Conservation (phyloP, 2,797 vertebrate genomes). For the Xenopus petersii region DNA sequence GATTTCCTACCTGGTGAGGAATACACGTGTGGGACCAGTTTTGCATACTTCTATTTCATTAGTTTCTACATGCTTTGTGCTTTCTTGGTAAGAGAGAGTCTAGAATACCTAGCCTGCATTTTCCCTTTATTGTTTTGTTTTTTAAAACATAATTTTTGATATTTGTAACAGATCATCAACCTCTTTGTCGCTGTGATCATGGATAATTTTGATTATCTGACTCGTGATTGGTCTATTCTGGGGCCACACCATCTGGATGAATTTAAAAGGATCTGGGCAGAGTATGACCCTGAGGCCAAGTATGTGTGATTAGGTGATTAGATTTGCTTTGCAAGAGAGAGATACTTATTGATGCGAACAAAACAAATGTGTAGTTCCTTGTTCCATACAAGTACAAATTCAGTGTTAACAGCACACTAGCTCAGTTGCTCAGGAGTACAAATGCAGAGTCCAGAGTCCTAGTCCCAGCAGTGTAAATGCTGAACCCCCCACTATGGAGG, state of each 20-base stretch:
- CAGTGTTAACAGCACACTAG: too few relatives aligned
- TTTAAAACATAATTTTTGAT: neutral
- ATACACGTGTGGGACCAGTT: slow-evolving; percentile 86
- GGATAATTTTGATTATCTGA: slow-evolving; percentile 99
- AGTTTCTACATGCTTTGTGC: slow-evolving; percentile 97
- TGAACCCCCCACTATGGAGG: too few relatives aligned
- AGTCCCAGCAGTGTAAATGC: too few relatives aligned
- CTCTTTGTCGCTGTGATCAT: slow-evolving; percentile 97
- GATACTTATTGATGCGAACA: too few relatives aligned
- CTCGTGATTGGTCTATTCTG: slow-evolving; percentile 95
- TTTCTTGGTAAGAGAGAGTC: slow-evolving; percentile 81
- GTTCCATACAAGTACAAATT: too few relatives aligned
- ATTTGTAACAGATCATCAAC: slow-evolving; percentile 87
- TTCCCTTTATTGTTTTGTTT: neutral
- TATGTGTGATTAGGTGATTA: slow-evolving; percentile 64
- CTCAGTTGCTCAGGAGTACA: too few relatives aligned
- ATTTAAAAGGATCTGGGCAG: slow-evolving; percentile 97
- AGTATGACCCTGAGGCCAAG: slow-evolving; percentile 97
- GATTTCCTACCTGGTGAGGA: slow-evolving; percentile 87
- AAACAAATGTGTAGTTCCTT: too few relatives aligned
- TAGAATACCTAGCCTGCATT: neutral
- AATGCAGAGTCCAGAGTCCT: too few relatives aligned
- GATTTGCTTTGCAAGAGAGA: too few relatives aligned
- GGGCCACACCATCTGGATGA: slow-evolving; percentile 97
- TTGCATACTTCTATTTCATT: slow-evolving; percentile 93